Base-by-base conservation (phyloP, 2,888 invertebrate species). In the Dolichomitus sp. region DNA sequence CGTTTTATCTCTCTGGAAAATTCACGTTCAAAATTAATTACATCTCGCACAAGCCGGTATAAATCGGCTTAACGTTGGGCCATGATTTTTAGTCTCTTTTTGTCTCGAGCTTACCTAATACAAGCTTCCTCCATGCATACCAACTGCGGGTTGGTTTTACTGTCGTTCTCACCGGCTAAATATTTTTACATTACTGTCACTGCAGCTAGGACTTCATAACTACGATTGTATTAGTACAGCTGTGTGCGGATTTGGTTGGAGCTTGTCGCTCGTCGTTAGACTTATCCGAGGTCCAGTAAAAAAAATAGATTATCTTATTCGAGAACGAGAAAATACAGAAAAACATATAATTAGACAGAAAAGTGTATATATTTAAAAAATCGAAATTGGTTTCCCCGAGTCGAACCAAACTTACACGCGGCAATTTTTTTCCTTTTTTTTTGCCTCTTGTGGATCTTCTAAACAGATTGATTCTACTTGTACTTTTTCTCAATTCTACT, bases 1-100 rank as follows among this genome's bases (percentile, higher is more conserved):
- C 73, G 76, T 77, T 84, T 81, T 80, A 77, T 81, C 75, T 79
- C 63, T 9, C 50, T 66, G 54, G 74, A 80, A 85, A 85, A 89
- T 90, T 87, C 88, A 88, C 87, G 88, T 86, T 78, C 87, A 85
- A 88, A 91, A 91, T 91, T 90, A 91, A 90, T 90, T 89, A 86
- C 79, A 81, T 86, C 84, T 85, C 83, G 80, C 80, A 80, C 85
- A 70, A 74, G 80, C 80, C 84, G 82, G 76, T 81, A 84, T 80
- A 89, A 90, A 90, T 90, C 90, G 89, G 90, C 88, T 91, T 90
- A 90, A 59, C 72, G 80, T 83, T 81, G 86, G 85, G 33, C 77
- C 78, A 48, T 45, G 70, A 75, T 70, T 75, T 75, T 57, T 37
- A 30, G 48, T 37, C 66, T 61, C 37, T 57, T 37, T 70, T 40